phyloP scores from a whole-genome alignment of 2,113 vertebrate species.

The Zosterops lateralis region DNA sequence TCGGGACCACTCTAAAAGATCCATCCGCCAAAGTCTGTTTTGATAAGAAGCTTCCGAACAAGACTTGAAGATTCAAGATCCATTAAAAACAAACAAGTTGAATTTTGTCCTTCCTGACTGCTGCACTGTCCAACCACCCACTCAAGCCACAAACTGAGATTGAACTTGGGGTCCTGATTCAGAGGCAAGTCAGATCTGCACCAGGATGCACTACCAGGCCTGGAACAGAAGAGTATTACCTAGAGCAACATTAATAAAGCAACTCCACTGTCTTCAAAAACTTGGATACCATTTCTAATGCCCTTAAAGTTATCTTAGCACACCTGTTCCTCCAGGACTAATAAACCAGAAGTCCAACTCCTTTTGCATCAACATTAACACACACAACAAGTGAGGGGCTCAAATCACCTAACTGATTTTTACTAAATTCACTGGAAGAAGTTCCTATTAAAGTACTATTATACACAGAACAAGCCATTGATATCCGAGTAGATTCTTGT shows the following conservation, averaged over 20 bases:
- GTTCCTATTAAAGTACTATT: not conserved
- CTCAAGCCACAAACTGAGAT: not conserved
- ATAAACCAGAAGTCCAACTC: not conserved
- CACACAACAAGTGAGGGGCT: not conserved
- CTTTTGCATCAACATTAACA: not conserved
- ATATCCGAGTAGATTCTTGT: not conserved
- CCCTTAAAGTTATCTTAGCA: not conserved
- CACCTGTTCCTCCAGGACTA: not conserved
- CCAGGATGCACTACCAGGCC: not conserved
- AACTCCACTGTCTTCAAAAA: rapidly evolving
- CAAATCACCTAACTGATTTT: not conserved
- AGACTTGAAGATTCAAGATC: not conserved
- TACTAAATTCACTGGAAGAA: not conserved
- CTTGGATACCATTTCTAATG: not conserved
- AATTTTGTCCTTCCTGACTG: not conserved
- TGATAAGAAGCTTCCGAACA: not conserved
- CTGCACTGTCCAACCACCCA: not conserved
- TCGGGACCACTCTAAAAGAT: not conserved
- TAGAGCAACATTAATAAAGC: not conserved
- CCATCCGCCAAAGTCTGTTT: not conserved
- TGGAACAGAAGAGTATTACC: not conserved
- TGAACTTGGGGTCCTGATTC: not conserved
- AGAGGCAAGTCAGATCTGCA: not conserved
- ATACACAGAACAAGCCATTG: not conserved
- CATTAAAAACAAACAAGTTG: not conserved